Evolutionary conservation across 2,888 invertebrate genomes (phyloP).

Genomic region (Octonoba sinensis): DNA sequence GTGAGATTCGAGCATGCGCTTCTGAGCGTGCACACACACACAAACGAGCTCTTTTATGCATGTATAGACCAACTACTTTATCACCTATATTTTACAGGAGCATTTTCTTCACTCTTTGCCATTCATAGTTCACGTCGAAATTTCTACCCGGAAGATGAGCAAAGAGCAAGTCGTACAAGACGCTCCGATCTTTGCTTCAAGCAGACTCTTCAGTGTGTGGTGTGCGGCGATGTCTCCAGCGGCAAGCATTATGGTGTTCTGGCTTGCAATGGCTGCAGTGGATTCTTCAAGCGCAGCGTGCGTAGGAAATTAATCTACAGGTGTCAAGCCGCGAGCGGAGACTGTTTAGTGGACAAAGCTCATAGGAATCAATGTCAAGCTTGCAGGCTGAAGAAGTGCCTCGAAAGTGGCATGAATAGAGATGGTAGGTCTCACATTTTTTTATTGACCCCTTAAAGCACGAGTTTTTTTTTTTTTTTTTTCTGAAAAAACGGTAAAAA

Average conservation of each 20-base stretch:
- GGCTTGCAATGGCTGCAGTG: constrained; percentile 99
- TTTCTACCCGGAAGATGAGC: too few relatives aligned
- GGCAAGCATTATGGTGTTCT: constrained; percentile 98
- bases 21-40: too few relatives aligned
- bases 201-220: constrained; percentile 83
- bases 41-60: too few relatives aligned
- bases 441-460: too few relatives aligned
- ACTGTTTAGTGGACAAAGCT: constrained; percentile 97
- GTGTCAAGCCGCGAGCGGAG: constrained; percentile 99
- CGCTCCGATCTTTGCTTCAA: not conserved
- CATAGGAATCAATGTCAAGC: constrained; percentile 99
- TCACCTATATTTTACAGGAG: too few relatives aligned
- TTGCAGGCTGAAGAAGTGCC: constrained; percentile 96
- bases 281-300: constrained; percentile 98
- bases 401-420: constrained; percentile 99
- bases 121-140: too few relatives aligned
- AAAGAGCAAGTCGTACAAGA: too few relatives aligned
- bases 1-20: too few relatives aligned
- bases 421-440: constrained; percentile 82
- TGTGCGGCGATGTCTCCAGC: constrained; percentile 96
- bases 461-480: too few relatives aligned
- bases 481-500: too few relatives aligned
- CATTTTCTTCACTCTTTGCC: too few relatives aligned
- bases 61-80: too few relatives aligned
- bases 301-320: constrained; percentile 96